A percentile compares a stretch with the other conserved stretches of the same genome.
phyloP scores from a whole-genome alignment of 2,888 invertebrate genomes.

The Lissonota sp. region DNA sequence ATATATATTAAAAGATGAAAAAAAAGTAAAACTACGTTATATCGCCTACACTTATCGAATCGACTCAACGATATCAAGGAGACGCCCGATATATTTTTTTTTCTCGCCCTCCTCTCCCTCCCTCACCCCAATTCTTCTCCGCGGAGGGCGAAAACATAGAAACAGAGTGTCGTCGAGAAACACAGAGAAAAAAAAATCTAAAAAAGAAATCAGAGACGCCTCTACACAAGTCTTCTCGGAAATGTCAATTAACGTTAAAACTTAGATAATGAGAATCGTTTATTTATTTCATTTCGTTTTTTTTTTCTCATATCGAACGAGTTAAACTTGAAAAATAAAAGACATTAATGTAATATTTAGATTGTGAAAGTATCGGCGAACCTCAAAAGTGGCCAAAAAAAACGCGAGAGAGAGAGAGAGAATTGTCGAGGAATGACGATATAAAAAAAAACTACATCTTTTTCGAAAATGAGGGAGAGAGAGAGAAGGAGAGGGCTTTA shows the following conservation, averaged over 20 bases:
- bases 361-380: conserved; percentile 14
- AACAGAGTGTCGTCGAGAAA: conserved; percentile 26
- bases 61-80: conserved; percentile 65
- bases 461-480: conserved; percentile 8
- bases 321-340: conserved; percentile 62
- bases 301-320: conserved; percentile 50
- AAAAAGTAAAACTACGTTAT: conserved; percentile 33
- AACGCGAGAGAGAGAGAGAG: conserved; percentile 9
- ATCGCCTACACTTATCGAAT: conserved; percentile 65
- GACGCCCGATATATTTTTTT: conserved; percentile 49
- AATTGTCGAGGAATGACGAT: background rate
- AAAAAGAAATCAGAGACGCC: conserved; percentile 46
- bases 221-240: conserved; percentile 74
- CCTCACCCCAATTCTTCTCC: background rate
- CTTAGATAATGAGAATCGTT: conserved; percentile 65
- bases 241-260: conserved; percentile 78
- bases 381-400: conserved; percentile 8
- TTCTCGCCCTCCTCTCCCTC: conserved; percentile 23
- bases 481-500: conserved; percentile 37
- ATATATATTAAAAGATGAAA: conserved; percentile 33
- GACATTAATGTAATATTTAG: conserved; percentile 26
- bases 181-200: conserved; percentile 23
- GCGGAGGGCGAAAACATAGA: background rate
- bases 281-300: conserved; percentile 15
- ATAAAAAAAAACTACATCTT: background rate